Base-by-base conservation (phyloP, 2,797 vertebrate species). In the Silurus aristotelis region DNA sequence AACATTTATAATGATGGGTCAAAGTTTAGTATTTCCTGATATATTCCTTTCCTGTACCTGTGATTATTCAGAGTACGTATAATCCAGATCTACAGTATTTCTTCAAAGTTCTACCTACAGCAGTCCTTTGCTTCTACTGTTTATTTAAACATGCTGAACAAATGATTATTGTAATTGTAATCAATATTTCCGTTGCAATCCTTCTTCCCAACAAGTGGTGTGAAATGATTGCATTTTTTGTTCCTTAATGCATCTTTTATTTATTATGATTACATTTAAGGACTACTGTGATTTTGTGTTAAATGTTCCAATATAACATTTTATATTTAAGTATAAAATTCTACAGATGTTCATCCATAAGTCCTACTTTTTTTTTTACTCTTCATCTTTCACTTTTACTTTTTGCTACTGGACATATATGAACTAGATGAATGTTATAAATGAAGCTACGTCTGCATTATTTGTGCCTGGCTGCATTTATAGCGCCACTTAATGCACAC, bases 401-500 rank as follows among this genome's bases (percentile, higher is more conserved):
- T 4, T 38, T 38, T 38, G 38, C 52, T 56, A 56, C 3, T 17
- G 52, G 56, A 8, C 25, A 27, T 56, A 3, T 31, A 6, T 77
- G 25, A 2, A 19, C 43, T 71, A 22, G 12, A 73, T 72, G 68
- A 2, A 9, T 19, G 7, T 58, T 31, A 19, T 14, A 19, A 14
- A 63, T 1, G 6, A 52, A 52, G 48, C 67, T 10, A 14, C 6
- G 8, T 60, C 27, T 83, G 63, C 66, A 68, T 84, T 66, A 10
- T 52, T 79, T 70, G 72, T 77, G 27, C 64, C 94, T 89, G 31
- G 92, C 93, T 4, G 92, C 89, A 77, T 63, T 77, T 25, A 94
- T 91, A 75, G 96, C 90, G 1, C 89, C 89, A 13, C 85, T 91
- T 76, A 96, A 91, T 52, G 81, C 90, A 48, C 91, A 94, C 86